A percentile compares a stretch with the other conserved stretches of the same genome.
These are phyloP conservation scores for Leptoteleia sp. DNA, from an alignment of 1,140 invertebrate species.

Conservation along the genomic window DNA sequence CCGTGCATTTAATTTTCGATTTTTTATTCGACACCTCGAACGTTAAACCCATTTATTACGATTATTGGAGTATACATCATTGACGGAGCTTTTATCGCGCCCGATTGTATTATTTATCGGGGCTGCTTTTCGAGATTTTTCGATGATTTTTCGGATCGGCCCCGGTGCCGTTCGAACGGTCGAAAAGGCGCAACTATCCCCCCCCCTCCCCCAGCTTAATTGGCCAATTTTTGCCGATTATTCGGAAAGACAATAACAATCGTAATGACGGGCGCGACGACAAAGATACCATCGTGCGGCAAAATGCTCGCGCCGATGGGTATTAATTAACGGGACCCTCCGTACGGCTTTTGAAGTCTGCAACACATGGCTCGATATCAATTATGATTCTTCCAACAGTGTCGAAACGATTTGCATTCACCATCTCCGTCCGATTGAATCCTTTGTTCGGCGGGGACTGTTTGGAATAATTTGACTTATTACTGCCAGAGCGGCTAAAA, in stretches of 20 bases:
- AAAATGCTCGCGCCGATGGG: constrained; percentile 33
- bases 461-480: constrained; percentile 51
- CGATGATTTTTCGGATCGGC: too few species aligned
- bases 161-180: too few species aligned
- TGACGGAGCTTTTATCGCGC: constrained; percentile 42
- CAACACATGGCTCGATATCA: constrained; percentile 51
- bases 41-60: constrained; percentile 47
- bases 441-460: constrained; percentile 36
- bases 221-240: constrained; percentile 40
- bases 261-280: constrained; percentile 1
- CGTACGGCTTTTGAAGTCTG: constrained; percentile 37
- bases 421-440: constrained; percentile 29
- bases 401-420: constrained; percentile 36
- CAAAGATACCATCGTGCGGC: constrained; percentile 29
- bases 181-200: too few species aligned
- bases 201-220: constrained; percentile 12
- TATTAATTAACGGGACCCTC: constrained; percentile 32
- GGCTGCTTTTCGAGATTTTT: constrained; percentile 32
- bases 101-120: constrained; percentile 49
- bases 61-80: constrained; percentile 49
- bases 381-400: constrained; percentile 47
- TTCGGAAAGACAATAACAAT: constrained; percentile 43
- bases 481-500: constrained; percentile 5
- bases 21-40: constrained; percentile 54
- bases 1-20: constrained; percentile 45